Conservation (phyloP, 1,140 invertebrate species). For the Mizuhopecten yessoensis region DNA sequence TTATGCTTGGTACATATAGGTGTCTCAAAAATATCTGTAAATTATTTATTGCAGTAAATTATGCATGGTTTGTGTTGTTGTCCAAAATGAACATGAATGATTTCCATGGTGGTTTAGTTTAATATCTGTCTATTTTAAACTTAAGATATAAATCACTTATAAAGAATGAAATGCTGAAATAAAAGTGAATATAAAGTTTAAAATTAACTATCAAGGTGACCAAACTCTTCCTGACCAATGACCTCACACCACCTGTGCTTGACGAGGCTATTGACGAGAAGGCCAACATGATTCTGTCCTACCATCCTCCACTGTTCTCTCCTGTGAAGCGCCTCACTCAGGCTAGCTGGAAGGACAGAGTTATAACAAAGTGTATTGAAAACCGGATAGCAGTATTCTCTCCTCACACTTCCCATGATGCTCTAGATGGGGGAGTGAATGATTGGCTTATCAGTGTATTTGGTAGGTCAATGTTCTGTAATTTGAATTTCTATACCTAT, state of each 20-base stretch:
- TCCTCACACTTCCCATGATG: slow-evolving; percentile 96
- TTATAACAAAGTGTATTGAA: slow-evolving; percentile 92
- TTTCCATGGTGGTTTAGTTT: too few relatives aligned
- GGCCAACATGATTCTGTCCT: slow-evolving; percentile 93
- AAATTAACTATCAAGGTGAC: slow-evolving; percentile 59
- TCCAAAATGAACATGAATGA: too few relatives aligned
- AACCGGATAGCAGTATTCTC: slow-evolving; percentile 95
- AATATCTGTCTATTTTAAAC: too few relatives aligned
- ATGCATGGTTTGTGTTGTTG: too few relatives aligned
- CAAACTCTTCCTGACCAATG: slow-evolving; percentile 95
- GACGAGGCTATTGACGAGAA: slow-evolving; percentile 89
- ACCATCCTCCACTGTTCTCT: slow-evolving; percentile 97
- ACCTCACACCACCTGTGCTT: slow-evolving; percentile 92
- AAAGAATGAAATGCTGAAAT: too few relatives aligned
- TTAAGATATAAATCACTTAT: too few relatives aligned
- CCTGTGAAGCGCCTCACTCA: slow-evolving; percentile 91
- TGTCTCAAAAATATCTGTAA: too few relatives aligned
- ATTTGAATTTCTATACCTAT: too few relatives aligned
- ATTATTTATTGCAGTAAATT: too few relatives aligned
- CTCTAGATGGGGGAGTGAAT: slow-evolving; percentile 92
- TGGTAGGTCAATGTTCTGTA: slow-evolving; percentile 81
- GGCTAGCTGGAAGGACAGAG: slow-evolving; percentile 90
- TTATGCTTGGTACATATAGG: too few relatives aligned
- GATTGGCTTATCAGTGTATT: slow-evolving; percentile 95
- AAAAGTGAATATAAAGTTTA: too few relatives aligned